Evolutionary conservation across 1,140 invertebrate species (phyloP).

Genomic region (Drosophila malerkotliana): DNA sequence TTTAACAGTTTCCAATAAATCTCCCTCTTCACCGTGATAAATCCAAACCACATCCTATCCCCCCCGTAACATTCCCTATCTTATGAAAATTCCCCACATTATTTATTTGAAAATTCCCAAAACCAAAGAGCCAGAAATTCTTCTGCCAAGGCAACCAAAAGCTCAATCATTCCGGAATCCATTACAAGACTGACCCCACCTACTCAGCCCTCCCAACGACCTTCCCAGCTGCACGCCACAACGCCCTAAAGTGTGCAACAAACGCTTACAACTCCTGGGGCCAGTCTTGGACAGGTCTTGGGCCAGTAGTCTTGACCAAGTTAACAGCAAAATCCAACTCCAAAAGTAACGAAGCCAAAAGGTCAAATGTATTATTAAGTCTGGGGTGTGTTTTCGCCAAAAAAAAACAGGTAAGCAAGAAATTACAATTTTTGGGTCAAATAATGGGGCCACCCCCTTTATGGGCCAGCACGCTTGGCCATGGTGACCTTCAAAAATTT

Average conservation of each 20-base stretch:
- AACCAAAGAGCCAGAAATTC: too few species aligned
- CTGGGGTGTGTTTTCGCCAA: slow-evolving; percentile 33
- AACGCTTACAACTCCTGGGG: slow-evolving; percentile 28
- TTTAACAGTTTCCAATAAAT: too few species aligned
- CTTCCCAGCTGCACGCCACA: background rate
- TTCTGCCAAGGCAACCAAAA: slow-evolving; percentile 1
- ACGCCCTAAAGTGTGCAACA: slow-evolving; percentile 21
- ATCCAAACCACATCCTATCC: too few species aligned
- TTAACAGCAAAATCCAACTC: too few species aligned
- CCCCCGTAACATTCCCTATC: too few species aligned
- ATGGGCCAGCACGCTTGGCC: background rate
- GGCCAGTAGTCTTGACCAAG: slow-evolving; percentile 21
- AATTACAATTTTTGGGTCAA: slow-evolving; percentile 20
- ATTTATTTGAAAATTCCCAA: slow-evolving; percentile 14
- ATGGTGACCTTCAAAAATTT: slow-evolving; percentile 72
- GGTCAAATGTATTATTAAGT: slow-evolving; percentile 76
- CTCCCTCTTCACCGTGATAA: too few species aligned
- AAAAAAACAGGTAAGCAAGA: slow-evolving; percentile 29
- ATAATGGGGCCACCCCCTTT: too few species aligned
- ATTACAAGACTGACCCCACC: slow-evolving; percentile 4
- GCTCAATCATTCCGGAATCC: slow-evolving; percentile 21
- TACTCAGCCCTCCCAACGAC: too few species aligned
- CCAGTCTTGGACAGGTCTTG: slow-evolving; percentile 22
- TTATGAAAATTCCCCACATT: background rate
- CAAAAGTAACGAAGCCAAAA: slow-evolving; percentile 67